Conservation (phyloP, 2,888 invertebrate genomes). For the Tetrapedia diversipes region DNA sequence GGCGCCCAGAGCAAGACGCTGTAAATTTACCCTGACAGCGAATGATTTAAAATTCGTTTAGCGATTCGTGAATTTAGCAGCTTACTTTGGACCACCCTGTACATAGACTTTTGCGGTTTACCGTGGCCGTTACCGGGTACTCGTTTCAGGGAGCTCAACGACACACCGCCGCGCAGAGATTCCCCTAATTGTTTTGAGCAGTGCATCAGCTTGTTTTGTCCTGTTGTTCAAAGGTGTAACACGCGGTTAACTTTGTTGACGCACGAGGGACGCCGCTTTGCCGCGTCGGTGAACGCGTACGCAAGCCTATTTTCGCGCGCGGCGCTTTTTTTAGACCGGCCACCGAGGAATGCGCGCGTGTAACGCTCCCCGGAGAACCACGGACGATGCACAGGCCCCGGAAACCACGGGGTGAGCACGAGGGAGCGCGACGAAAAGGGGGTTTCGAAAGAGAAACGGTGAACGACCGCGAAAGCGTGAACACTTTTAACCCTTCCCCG, state of each 20-base stretch:
- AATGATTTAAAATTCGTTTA: too few relatives aligned
- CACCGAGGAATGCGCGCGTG: slow-evolving; percentile 18
- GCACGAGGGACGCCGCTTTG: slow-evolving; percentile 21
- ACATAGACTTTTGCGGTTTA: too few relatives aligned
- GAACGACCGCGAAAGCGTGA: slow-evolving; percentile 20
- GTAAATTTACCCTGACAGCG: too few relatives aligned
- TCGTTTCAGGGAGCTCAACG: neutral
- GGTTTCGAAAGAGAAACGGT: neutral
- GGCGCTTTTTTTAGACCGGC: slow-evolving; percentile 29
- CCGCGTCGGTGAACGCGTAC: slow-evolving; percentile 26
- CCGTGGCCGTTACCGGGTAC: too few relatives aligned
- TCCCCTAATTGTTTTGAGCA: slow-evolving; percentile 28
- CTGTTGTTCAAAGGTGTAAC: slow-evolving; percentile 32
- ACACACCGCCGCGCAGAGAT: neutral
- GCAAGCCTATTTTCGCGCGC: slow-evolving; percentile 35
- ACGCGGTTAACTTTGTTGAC: slow-evolving; percentile 31
- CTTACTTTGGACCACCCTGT: too few relatives aligned
- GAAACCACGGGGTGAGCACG: neutral
- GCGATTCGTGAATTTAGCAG: too few relatives aligned
- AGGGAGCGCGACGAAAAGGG: neutral
- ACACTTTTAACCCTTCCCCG: too few relatives aligned
- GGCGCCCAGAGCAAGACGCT: too few relatives aligned
- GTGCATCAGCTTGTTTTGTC: slow-evolving; percentile 27
- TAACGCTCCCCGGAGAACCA: neutral
- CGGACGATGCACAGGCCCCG: neutral